Conservation (phyloP, 2,113 vertebrate genomes). For the Xiphorhynchus elegans region DNA sequence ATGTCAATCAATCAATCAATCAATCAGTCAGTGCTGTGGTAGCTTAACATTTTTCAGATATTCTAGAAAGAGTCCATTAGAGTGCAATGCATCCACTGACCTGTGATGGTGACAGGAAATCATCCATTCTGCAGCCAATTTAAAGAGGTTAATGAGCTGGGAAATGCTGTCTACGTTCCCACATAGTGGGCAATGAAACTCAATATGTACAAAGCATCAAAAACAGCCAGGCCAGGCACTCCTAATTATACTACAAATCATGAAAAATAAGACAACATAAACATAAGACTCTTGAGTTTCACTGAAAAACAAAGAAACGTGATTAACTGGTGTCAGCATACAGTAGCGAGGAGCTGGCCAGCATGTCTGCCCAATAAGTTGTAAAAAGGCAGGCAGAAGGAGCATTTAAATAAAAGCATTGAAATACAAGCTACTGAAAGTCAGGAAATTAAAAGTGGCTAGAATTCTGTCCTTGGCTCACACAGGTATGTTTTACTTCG, state of each 20-base stretch:
- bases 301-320: neutral
- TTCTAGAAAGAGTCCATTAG: neutral
- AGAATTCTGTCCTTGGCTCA: constrained; percentile 19
- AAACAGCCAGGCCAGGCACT: neutral
- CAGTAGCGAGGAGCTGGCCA: neutral
- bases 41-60: neutral
- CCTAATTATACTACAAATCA: constrained; percentile 25
- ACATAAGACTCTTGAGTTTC: constrained; percentile 15
- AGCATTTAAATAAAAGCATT: constrained; percentile 18
- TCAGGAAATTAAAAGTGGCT: constrained; percentile 50
- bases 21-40: neutral
- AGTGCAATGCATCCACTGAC: neutral
- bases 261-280: constrained; percentile 16
- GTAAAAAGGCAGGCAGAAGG: neutral
- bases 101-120: constrained; percentile 31
- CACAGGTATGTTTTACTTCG: constrained; percentile 10
- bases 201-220: constrained; percentile 9
- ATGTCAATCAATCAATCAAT: neutral
- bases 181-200: constrained; percentile 45
- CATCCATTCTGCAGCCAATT: constrained; percentile 21
- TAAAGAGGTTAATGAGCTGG: constrained; percentile 61
- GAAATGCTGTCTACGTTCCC: constrained; percentile 46
- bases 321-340: neutral
- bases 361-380: neutral
- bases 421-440: constrained; percentile 15